Evolutionary conservation across 2,888 invertebrate genomes (phyloP).

Genomic region (Nudaria mundana): DNA sequence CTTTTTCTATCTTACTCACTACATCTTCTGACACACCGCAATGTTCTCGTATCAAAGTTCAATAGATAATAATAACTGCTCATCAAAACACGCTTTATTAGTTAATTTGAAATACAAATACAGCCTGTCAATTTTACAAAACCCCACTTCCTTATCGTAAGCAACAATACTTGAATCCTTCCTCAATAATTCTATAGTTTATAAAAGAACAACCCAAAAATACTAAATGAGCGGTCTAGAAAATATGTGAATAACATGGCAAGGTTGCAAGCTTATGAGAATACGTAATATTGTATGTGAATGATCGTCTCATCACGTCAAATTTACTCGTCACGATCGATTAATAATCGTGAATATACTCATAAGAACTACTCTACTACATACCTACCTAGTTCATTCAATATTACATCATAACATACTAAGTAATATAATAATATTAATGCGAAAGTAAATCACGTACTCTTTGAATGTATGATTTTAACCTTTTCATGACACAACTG

Average conservation of each 20-base stretch:
- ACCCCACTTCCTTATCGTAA: conserved; percentile 1
- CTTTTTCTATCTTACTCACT: too few species aligned
- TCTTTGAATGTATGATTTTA: too few species aligned
- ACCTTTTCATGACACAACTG: too few species aligned
- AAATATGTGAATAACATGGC: conserved; percentile 19
- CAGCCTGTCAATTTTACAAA: not conserved
- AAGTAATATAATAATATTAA: too few species aligned
- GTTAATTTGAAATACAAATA: not conserved
- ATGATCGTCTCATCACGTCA: conserved; percentile 23
- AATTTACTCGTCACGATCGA: conserved; percentile 18
- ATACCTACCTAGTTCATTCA: too few species aligned
- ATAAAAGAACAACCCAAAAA: conserved; percentile 1
- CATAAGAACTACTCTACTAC: too few species aligned
- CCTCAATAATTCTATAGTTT: not conserved
- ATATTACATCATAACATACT: too few species aligned
- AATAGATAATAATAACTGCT: not conserved
- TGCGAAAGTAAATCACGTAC: too few species aligned
- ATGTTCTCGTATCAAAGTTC: too few species aligned
- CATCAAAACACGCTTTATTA: not conserved
- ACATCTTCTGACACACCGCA: too few species aligned
- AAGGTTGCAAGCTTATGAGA: conserved; percentile 3
- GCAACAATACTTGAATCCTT: not conserved
- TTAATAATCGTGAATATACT: conserved; percentile 7
- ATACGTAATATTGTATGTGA: conserved; percentile 12
- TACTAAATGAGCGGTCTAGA: conserved; percentile 1